Base-by-base conservation (phyloP, 2,888 invertebrate genomes). In the Leptinotarsa haldemani region DNA sequence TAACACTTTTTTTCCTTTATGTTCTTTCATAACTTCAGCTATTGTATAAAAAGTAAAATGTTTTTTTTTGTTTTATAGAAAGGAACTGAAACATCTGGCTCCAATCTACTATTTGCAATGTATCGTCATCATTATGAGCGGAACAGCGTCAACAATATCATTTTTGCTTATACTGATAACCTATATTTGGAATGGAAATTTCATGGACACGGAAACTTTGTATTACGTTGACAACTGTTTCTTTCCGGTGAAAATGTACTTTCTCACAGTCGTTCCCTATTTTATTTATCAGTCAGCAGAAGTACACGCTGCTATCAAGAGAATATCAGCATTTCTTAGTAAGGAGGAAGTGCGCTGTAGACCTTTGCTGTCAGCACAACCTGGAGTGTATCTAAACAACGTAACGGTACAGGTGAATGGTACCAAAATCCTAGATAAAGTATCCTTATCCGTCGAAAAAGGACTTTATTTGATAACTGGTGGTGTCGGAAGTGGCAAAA, bases 71-170 rank as follows among this genome's bases (percentile, higher is more conserved):
- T 15, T 13, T 86, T 85, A 15, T 85, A 93, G 93, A 79, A 90
- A 90, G 78, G 94, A 94, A 89, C 91, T 94, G 75, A 90, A 90
- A 75, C 91, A 92, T 70, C 78, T 87, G n/a, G 80, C 83, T 73
- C 78, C 81, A 30, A 83, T 87, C 22, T 86, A 83, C 78, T 86
- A 85, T 73, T 71, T 86, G n/a, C 87, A 86, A 82, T 80, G 83
- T 4, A 70, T 83, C 0, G 82, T 84, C 47, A 74, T 85, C 3
- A 79, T 83, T 0, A 78, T 86, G 7, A 86, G 85, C 18, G 80
- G 80, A 13, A 70, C 86, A 30, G 79, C 80, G 1, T 73, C 79
- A 25, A 82, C 76, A 18, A 48, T 83, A 4, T 75, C 83, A 9
- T 80, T 84, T 52, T 83, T 80, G 73, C 71, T 83, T 4, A 66